A percentile compares a stretch with the other conserved stretches of the same genome.
Conservation (phyloP, 1,140 invertebrate genomes). For the Leguminivora glycinivorella region DNA sequence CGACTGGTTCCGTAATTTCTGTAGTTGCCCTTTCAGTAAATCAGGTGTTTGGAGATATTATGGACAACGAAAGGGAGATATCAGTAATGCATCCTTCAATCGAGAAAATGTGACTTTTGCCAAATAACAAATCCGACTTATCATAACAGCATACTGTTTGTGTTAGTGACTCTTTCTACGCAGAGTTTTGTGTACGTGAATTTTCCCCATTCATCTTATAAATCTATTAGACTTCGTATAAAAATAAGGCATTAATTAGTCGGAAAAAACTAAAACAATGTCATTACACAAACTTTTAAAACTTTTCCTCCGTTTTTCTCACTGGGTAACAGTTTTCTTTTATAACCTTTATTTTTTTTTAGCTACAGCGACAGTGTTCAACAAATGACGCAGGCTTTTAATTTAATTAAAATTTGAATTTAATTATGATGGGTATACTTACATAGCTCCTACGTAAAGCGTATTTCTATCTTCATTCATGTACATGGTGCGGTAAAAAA, state of each 20-base stretch:
- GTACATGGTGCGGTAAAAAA: constrained; percentile 94
- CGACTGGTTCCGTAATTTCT: no score
- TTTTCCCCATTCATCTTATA: no score
- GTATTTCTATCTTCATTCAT: constrained; percentile 91
- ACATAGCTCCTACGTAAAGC: constrained; percentile 96
- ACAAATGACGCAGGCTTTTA: not conserved
- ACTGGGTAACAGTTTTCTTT: not conserved
- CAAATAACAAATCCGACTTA: no score
- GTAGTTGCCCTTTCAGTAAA: no score
- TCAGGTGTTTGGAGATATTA: no score
- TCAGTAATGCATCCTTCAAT: no score
- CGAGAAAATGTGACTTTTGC: no score
- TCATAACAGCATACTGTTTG: no score
- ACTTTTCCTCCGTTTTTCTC: not conserved
- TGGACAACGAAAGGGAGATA: no score
- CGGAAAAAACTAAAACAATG: not conserved
- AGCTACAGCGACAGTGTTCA: not conserved
- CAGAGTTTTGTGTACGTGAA: no score
- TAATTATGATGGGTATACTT: constrained; percentile 80
- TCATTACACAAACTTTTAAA: constrained; percentile 1
- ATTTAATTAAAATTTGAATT: not conserved
- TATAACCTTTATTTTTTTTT: not conserved
- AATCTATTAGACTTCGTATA: not conserved
- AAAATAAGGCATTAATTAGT: not conserved
- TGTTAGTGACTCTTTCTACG: no score